phyloP scores from a whole-genome alignment of 2,113 vertebrate species.

The Laterallus jamaicensis region DNA sequence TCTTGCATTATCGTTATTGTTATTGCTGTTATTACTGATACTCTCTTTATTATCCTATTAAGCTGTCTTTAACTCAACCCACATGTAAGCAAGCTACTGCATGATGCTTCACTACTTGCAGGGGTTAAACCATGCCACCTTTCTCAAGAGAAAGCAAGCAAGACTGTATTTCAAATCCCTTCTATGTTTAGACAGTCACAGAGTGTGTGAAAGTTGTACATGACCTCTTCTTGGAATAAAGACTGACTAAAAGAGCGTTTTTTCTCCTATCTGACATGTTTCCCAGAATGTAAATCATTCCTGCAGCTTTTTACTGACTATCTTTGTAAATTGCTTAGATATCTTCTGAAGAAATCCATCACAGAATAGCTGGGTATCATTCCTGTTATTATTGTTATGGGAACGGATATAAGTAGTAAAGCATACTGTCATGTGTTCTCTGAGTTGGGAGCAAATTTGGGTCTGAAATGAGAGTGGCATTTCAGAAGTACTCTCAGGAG shows the following conservation, averaged over 20 bases:
- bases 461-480: neutral
- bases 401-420: neutral
- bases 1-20: no score
- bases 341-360: neutral
- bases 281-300: neutral
- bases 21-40: no score
- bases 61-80: no score
- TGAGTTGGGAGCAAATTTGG: neutral
- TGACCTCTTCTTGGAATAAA: neutral
- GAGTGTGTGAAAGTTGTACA: neutral
- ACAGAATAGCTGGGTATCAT: neutral
- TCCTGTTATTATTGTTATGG: neutral
- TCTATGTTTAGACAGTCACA: neutral
- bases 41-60: no score
- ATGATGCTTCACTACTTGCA: no score
- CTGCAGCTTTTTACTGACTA: neutral
- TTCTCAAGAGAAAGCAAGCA: neutral
- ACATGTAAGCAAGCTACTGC: no score
- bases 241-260: neutral
- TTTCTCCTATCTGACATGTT: neutral
- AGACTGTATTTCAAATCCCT: neutral
- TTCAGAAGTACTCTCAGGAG: neutral
- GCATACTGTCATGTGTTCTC: neutral
- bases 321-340: neutral
- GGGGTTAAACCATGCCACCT: neutral